Percentiles rank a stretch among this genome's conserved stretches.
Evolutionary conservation across 35 echinoderm and acorn worm genomes (phyloP).

Genomic region (Apostichopus parvimensis): DNA sequence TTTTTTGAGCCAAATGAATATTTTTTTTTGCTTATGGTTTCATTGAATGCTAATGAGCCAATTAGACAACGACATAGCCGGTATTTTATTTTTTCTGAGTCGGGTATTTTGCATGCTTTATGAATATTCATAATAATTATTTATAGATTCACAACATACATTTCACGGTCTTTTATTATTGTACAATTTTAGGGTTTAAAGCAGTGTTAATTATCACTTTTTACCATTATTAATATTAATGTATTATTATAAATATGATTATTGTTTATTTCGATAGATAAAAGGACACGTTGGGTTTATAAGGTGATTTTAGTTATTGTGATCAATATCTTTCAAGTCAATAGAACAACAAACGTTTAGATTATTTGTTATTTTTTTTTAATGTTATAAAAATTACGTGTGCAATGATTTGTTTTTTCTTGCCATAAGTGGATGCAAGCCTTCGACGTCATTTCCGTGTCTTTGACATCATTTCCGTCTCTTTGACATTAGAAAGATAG

Average conservation of each 20-base stretch:
- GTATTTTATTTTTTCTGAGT: background rate
- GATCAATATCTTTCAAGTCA: background rate
- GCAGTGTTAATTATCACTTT: too few relatives aligned
- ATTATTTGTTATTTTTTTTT: background rate
- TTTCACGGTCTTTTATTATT: background rate
- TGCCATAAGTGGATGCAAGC: background rate
- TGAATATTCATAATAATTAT: background rate
- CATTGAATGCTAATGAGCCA: background rate
- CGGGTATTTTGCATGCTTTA: background rate
- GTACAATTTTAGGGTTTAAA: background rate
- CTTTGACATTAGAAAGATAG: too few relatives aligned
- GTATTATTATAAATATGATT: background rate
- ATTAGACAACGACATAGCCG: background rate
- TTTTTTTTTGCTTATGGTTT: background rate
- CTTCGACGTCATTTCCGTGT: background rate
- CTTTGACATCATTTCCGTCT: too few relatives aligned
- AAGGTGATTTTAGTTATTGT: background rate
- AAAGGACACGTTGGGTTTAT: background rate
- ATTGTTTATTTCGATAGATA: background rate
- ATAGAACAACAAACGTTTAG: background rate
- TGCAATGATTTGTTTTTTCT: constrained; percentile 5
- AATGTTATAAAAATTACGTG: constrained; percentile 1
- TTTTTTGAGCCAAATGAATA: too few relatives aligned
- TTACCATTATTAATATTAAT: background rate
- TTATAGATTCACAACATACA: background rate